A percentile compares a stretch with the other conserved stretches of the same genome.
Evolutionary conservation across 2,888 invertebrate genomes (phyloP).

Genomic region (Criorhina ranunculi): DNA sequence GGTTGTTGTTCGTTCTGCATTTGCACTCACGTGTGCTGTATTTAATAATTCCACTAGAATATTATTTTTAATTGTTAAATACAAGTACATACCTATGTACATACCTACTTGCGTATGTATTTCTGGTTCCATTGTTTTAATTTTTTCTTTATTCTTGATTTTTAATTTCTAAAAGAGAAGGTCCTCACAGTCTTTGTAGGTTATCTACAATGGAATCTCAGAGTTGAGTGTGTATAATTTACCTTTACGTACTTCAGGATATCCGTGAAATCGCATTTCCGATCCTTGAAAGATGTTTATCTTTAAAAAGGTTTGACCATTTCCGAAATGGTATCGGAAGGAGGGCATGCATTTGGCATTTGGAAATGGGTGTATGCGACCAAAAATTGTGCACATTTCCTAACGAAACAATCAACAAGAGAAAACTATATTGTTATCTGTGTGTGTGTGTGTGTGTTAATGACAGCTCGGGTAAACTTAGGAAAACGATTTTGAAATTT

Average conservation of each 20-base stretch:
- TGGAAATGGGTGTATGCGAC: background rate
- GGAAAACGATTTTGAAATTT: slow-evolving; percentile 69
- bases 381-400: background rate
- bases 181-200: background rate
- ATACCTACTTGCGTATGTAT: background rate
- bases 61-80: background rate
- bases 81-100: background rate
- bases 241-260: slow-evolving; percentile 52
- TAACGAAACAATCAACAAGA: slow-evolving; percentile 4
- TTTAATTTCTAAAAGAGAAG: background rate
- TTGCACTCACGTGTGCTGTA: slow-evolving; percentile 31
- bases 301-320: slow-evolving; percentile 13
- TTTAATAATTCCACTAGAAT: background rate
- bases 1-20: slow-evolving; percentile 18
- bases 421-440: slow-evolving; percentile 24
- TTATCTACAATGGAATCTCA: background rate
- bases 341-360: background rate
- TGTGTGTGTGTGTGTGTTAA: slow-evolving; percentile 20
- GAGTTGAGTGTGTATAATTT: slow-evolving; percentile 24
- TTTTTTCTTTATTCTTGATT: slow-evolving; percentile 9
- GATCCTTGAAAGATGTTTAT: slow-evolving; percentile 64
- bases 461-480: slow-evolving; percentile 22
- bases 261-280: slow-evolving; percentile 66
- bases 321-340: slow-evolving; percentile 4
- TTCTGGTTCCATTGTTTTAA: slow-evolving; percentile 25